These are phyloP conservation scores for Rostratula benghalensis DNA, from an alignment of 2,113 vertebrate species.

Conservation along the genomic window DNA sequence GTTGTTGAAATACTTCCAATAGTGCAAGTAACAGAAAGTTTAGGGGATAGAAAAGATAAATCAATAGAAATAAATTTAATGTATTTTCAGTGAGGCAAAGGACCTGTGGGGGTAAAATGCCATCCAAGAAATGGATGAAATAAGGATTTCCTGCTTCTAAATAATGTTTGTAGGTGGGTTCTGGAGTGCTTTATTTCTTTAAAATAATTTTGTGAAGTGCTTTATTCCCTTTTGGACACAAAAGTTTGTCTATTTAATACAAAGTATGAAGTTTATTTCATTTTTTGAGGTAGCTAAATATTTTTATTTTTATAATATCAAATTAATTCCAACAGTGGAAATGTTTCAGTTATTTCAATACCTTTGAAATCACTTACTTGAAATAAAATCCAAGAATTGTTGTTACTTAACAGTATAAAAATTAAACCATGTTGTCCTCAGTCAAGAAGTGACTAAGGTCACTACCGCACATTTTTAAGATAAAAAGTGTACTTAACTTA, in stretches of 20 bases:
- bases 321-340: not conserved
- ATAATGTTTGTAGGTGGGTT: not conserved
- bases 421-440: not conserved
- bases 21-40: not conserved
- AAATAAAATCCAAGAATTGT: not conserved
- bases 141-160: not conserved
- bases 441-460: not conserved
- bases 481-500: not conserved
- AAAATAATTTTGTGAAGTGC: not conserved
- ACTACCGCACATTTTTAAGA: not conserved
- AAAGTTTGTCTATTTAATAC: not conserved
- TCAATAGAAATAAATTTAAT: not conserved
- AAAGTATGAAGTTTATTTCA: not conserved
- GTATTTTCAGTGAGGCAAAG: not conserved
- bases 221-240: not conserved
- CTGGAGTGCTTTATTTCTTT: not conserved
- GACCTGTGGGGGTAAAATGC: accelerated
- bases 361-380: not conserved
- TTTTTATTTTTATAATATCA: not conserved
- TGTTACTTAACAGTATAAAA: not conserved
- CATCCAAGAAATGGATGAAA: not conserved
- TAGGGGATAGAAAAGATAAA: not conserved
- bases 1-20: not conserved
- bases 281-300: not conserved
- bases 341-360: not conserved